Evolutionary conservation across 2,797 vertebrate species (phyloP).

Genomic region (Falco peregrinus): DNA sequence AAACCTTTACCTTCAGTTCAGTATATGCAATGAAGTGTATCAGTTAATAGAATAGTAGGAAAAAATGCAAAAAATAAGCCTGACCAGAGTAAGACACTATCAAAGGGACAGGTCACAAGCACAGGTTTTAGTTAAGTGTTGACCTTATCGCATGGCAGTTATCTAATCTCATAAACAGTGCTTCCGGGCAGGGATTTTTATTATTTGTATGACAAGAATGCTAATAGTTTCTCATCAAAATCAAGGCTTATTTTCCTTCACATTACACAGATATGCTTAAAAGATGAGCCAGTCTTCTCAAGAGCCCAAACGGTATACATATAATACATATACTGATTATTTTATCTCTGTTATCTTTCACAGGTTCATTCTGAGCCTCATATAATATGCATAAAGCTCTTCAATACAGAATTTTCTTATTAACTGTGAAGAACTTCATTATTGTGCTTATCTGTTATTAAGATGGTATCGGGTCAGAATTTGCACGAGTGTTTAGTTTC

Average conservation of each 20-base stretch:
- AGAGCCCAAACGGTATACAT: not conserved
- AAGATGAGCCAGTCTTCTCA: not conserved
- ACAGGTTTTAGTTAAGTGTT: not conserved
- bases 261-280: not conserved
- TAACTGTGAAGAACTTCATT: not conserved
- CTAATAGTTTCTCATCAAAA: not conserved
- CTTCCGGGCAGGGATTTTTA: not conserved
- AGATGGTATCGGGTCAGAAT: not conserved
- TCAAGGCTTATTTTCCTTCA: not conserved
- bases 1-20: not conserved
- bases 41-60: constrained; percentile 10
- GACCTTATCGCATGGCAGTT: not conserved
- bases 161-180: not conserved
- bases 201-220: not conserved
- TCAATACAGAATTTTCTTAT: not conserved
- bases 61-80: constrained; percentile 46
- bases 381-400: not conserved
- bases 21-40: not conserved
- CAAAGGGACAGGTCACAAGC: not conserved
- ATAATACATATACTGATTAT: not conserved
- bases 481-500: not conserved
- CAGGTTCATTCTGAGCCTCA: not conserved
- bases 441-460: not conserved
- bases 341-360: not conserved
- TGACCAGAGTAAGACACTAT: not conserved